Conservation (phyloP, 2,888 invertebrate species). For the Tolmerus cingulatus region DNA sequence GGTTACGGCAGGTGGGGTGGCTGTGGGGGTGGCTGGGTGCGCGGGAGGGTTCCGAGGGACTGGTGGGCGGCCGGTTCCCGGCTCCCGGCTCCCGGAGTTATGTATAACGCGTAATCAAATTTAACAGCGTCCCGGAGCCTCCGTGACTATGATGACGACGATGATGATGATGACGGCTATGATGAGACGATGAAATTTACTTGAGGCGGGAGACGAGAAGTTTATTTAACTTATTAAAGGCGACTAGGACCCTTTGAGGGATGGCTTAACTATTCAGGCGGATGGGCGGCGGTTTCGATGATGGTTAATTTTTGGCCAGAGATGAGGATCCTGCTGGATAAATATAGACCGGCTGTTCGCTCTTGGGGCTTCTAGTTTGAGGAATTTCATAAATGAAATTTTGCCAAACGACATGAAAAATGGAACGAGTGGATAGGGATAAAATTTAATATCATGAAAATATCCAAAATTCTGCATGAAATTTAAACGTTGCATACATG, state of each 20-base stretch:
- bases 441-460: neutral
- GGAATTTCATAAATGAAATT: slow-evolving; percentile 1
- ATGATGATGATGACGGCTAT: slow-evolving; percentile 25
- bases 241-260: slow-evolving; percentile 35
- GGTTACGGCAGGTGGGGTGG: slow-evolving; percentile 38
- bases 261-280: slow-evolving; percentile 24
- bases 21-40: neutral
- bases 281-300: slow-evolving; percentile 13
- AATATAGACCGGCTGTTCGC: neutral
- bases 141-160: slow-evolving; percentile 12
- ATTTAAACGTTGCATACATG: neutral
- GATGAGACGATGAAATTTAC: slow-evolving; percentile 40
- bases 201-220: slow-evolving; percentile 25
- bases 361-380: neutral
- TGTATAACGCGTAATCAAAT: slow-evolving; percentile 41
- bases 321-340: neutral
- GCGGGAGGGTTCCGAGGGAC: neutral
- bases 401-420: neutral
- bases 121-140: slow-evolving; percentile 30
- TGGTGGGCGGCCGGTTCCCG: neutral
- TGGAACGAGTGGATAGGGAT: neutral
- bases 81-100: neutral
- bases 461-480: neutral
- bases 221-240: slow-evolving; percentile 40
- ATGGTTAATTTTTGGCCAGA: slow-evolving; percentile 34